Evolutionary conservation across 2,888 invertebrate genomes (phyloP).

Genomic region (Philopedon plagiatum): DNA sequence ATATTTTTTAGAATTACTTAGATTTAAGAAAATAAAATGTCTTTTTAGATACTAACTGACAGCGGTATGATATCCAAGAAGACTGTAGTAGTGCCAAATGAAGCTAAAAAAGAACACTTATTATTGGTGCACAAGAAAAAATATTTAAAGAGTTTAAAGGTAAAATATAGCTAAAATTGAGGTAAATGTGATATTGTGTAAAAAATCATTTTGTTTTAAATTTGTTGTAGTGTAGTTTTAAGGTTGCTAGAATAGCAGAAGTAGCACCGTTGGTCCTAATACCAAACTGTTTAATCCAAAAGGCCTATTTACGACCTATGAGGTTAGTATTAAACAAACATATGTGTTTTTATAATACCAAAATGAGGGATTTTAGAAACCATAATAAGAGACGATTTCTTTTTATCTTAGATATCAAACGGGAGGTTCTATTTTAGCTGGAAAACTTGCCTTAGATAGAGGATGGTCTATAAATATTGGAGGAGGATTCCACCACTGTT

Average conservation of each 20-base stretch:
- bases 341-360: not conserved
- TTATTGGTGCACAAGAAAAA: conserved; percentile 81
- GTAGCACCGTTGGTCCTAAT: conserved; percentile 80
- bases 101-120: conserved; percentile 81
- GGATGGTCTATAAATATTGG: conserved; percentile 94
- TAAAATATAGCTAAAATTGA: too few relatives aligned
- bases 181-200: not conserved
- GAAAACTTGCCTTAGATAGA: conserved; percentile 83
- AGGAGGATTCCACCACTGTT: conserved; percentile 94
- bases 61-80: conserved; percentile 75
- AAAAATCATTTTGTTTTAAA: not conserved
- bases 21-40: too few relatives aligned
- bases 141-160: conserved; percentile 83
- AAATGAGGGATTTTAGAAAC: not conserved
- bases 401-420: conserved; percentile 76
- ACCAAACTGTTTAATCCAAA: conserved; percentile 84
- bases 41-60: conserved; percentile 69
- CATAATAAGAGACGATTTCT: not conserved
- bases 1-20: too few relatives aligned
- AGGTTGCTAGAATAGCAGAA: conserved; percentile 86
- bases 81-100: conserved; percentile 77
- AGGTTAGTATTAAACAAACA: conserved; percentile 69
- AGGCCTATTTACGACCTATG: conserved; percentile 84
- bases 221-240: conserved; percentile 80
- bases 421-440: conserved; percentile 87